Evolutionary conservation across 2,113 vertebrate genomes (phyloP), one percentile per base, ranked within the genome.

Genomic region (Numenius arquata): DNA sequence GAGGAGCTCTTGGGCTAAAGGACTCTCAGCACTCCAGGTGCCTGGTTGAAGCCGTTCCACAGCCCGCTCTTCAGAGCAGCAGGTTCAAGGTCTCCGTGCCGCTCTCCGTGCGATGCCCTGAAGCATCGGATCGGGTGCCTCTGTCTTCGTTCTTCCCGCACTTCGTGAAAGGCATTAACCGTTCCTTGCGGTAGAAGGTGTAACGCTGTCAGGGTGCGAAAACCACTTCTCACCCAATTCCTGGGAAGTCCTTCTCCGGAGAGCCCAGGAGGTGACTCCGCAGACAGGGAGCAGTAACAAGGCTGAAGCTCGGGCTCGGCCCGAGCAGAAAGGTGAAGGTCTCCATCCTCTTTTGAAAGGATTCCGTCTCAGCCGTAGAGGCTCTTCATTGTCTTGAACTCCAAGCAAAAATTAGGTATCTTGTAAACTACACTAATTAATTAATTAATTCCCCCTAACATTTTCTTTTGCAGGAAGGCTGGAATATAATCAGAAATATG

Each of bases 401-500:
- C 36, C 27, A 53, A 58, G 47, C 11, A n/a, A 62, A 76, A 72
- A 63, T 15, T 9, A 59, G 23, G 36, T 30, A 23, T 19, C 48
- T 76, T 50, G 50, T 61, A 66, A 78, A 66, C 27, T 7, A 32
- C 34, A 59, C 10, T 0, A 75, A 84, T 56, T 47, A 85, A 87
- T 88, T 67, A 81, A 94, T 77, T 66, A 84, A 73, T 72, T 59
- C 41, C 68, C 75, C 50, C 4, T 77, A 83, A 75, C 34, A 36
- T 56, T 63, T 90, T 66, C 73, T 66, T 85, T 62, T 7, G 3
- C 58, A 50, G 70, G 40, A 87, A 93, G 56, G 75, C 41, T 92
- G 88, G 76, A 89, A 88, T 79, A 71, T 70, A 88, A 93, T 91
- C 92, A 95, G 89, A 76, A 95, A 92, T 96, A 95, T 96, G 95